phyloP scores from a whole-genome alignment of 2,797 vertebrate species.

The Gila robusta region DNA sequence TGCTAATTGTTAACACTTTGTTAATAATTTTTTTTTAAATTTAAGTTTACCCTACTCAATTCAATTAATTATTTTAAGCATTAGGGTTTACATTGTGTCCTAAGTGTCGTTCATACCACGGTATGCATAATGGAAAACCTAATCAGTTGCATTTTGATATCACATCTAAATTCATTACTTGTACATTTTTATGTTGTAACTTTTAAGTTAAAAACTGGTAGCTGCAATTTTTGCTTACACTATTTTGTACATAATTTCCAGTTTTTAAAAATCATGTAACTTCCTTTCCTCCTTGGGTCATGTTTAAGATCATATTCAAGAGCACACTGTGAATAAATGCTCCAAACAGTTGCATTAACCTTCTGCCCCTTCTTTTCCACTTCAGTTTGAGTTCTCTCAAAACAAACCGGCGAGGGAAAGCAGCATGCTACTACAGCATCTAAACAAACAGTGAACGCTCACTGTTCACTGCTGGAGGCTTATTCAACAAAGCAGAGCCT shows the following conservation, averaged over 20 bases:
- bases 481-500: constrained; percentile 45
- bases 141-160: background rate
- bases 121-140: background rate
- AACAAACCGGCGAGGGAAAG: constrained; percentile 26
- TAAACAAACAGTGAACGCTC: constrained; percentile 56
- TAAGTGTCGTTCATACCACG: no score
- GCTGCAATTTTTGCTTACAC: background rate
- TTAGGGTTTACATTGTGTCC: background rate
- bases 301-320: background rate
- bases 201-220: background rate
- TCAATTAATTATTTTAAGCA: no score
- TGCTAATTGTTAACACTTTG: no score
- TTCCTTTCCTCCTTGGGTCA: constrained; percentile 37
- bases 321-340: constrained; percentile 29
- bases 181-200: no score
- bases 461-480: constrained; percentile 53
- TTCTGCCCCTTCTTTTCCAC: constrained; percentile 63
- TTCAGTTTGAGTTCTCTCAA: constrained; percentile 58
- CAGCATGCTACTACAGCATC: constrained; percentile 28
- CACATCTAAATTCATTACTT: no score
- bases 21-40: no score
- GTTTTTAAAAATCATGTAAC: background rate
- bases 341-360: constrained; percentile 73
- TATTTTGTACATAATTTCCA: background rate
- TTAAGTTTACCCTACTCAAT: no score